Base-by-base conservation (phyloP, 2,797 vertebrate species). In the Crotalus adamanteus region DNA sequence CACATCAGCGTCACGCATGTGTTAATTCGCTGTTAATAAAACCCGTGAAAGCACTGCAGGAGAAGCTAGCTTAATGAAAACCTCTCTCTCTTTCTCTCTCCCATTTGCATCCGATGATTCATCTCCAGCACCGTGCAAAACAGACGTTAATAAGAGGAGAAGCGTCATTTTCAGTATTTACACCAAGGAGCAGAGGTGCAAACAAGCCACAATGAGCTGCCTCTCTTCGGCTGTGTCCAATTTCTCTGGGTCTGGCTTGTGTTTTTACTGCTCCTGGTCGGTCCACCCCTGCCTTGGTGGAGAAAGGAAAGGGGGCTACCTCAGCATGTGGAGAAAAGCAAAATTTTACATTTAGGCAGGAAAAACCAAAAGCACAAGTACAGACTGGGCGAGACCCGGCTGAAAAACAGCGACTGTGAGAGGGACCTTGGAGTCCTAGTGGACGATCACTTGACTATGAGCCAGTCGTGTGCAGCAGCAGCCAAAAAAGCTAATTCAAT, bases 81-180 rank as follows among this genome's bases (percentile, higher is more conserved):
- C 91, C 92, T 93, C 0, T n/a, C 12, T 63, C 61, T n/a, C 63
- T 63, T 26, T 63, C 95, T 94, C 94, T 94, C 94, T 96, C 95
- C 96, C 95, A 92, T 96, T 96, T 96, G 95, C 95, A 96, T 95
- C 94, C 56, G 94, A 94, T 96, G 95, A 97, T 96, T 96, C 96
- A 96, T 95, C 94, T 92, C 92, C 56, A 18, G 91, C 93, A 94
- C 57, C 93, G 94, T 91, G 95, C 94, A 93, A 78, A 95, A 92
- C 91, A 91, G 92, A 90, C 94, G 78, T 92, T 95, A 96, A 94
- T 53, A 92, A 94, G 93, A 94, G 94, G 94, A 94, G 95, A 95
- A 95, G 95, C 31, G 65, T 95, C 63, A 92, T 96, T 96, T 95
- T 65, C 91, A 22, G 42, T 93, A 57, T 89, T 94, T 92, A 78